Percentiles rank a stretch among this genome's conserved stretches.
Evolutionary conservation across 2,797 vertebrate species (phyloP).

Genomic region (Centropyge bicolor): DNA sequence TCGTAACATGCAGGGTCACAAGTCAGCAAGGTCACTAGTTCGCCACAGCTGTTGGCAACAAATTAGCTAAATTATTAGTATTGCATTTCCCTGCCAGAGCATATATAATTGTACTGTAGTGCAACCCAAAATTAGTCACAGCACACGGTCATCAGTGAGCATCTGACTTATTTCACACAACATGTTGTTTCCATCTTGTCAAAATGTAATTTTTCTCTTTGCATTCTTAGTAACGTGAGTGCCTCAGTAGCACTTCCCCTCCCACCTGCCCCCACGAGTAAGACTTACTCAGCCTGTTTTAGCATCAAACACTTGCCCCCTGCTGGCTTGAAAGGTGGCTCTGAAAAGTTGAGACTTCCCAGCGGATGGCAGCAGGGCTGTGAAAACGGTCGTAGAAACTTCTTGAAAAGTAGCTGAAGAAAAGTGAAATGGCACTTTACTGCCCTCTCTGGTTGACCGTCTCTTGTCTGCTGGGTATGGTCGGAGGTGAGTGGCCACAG

Average conservation of each 20-base stretch:
- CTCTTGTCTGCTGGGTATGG: background rate
- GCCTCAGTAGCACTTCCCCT: background rate
- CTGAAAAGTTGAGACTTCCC: conserved; percentile 5
- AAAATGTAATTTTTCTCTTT: conserved; percentile 3
- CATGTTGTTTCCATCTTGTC: conserved; percentile 13
- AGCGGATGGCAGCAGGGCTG: background rate
- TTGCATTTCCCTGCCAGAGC: background rate
- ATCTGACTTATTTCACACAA: background rate
- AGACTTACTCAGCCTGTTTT: background rate
- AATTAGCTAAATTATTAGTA: background rate
- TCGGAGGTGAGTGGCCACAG: background rate
- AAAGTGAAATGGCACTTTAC: background rate
- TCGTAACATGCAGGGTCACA: background rate
- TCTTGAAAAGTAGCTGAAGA: conserved; percentile 1
- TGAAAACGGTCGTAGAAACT: background rate
- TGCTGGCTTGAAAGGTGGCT: background rate
- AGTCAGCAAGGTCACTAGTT: conserved; percentile 13
- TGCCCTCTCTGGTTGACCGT: background rate
- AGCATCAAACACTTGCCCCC: conserved; percentile 3
- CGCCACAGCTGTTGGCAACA: background rate
- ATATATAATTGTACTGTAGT: no score
- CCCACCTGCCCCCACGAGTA: background rate
- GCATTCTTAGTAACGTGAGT: background rate
- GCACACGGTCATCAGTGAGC: background rate
- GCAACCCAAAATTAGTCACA: no score